Percentiles rank a stretch among this genome's conserved stretches.
Conservation (phyloP, 2,113 vertebrate species). For the mouse (Mus musculus) region GRCm39 chr17:80683001-80683500, state of each 20-base stretch:
- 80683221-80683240: neutral
- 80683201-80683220: constrained; percentile 22
- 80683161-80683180: neutral
- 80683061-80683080: neutral
- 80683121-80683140: neutral
- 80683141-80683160: neutral
- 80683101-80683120: neutral
- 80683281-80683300: neutral
- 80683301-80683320: neutral
- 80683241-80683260: constrained; percentile 34
- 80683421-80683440: neutral
- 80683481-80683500: neutral
- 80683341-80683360: neutral
- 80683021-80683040: neutral
- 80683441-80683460: too few species aligned
- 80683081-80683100: neutral
- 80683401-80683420: neutral
- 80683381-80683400: neutral
- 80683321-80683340: neutral
- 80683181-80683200: neutral
- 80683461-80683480: neutral
- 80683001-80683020: neutral
- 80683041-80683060: neutral
- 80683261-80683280: neutral
- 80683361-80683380: neutral